Conservation (phyloP, 1,140 invertebrate species). For the Globodera ellingtonae region DNA sequence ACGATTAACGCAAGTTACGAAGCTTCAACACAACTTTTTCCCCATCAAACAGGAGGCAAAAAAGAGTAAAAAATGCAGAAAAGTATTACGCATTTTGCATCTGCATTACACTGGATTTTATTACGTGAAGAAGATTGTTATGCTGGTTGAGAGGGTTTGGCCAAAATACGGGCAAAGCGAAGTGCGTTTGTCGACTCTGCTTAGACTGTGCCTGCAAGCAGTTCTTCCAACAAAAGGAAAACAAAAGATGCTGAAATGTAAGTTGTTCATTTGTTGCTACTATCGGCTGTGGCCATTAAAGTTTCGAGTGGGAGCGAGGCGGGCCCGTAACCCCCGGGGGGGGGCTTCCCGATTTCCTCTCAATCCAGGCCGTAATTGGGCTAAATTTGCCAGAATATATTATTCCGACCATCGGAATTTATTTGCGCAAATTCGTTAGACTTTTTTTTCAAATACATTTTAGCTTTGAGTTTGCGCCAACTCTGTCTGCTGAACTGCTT, state of each 20-base stretch:
- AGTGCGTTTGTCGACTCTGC: not conserved
- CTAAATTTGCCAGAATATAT: not conserved
- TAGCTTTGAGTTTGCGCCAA: conserved; percentile 19
- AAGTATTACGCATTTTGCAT: conserved; percentile 3
- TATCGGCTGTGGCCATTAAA: too few species aligned
- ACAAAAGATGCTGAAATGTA: conserved; percentile 4
- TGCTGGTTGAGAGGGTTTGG: not conserved
- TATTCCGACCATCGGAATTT: not conserved
- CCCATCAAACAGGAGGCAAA: not conserved
- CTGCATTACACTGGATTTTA: not conserved
- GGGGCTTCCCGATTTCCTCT: too few species aligned
- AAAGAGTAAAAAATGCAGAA: not conserved
- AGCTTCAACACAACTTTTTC: not conserved
- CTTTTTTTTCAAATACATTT: not conserved
- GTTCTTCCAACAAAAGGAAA: conserved; percentile 1
- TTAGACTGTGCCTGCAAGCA: conserved; percentile 6
- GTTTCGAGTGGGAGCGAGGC: too few species aligned
- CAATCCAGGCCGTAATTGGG: too few species aligned
- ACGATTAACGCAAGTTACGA: not conserved
- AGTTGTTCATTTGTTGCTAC: not conserved
- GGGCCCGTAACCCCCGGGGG: too few species aligned
- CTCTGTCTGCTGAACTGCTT: conserved; percentile 21
- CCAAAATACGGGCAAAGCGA: not conserved
- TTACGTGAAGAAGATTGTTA: conserved; percentile 27
- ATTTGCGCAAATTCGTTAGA: too few species aligned